Conservation (phyloP, 2,888 invertebrate species). For the Entomobrya multifasciata region DNA sequence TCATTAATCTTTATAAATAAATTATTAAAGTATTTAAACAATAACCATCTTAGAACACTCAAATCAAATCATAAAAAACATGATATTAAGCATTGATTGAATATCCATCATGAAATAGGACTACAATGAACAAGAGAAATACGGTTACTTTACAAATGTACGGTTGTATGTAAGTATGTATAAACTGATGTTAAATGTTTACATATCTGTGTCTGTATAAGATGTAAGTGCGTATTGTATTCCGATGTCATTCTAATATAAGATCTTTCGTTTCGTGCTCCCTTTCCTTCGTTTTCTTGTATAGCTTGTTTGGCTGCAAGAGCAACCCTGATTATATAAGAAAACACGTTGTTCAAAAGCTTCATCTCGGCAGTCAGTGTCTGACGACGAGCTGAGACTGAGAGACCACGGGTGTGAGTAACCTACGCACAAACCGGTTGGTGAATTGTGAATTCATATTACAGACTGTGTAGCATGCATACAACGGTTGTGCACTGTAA, state of each 20-base stretch:
- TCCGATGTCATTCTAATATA: background rate
- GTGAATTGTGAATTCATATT: too few relatives aligned
- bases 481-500: background rate
- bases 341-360: conserved; percentile 33
- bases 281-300: background rate
- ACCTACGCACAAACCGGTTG: background rate
- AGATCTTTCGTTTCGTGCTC: background rate
- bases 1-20: too few relatives aligned
- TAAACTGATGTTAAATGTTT: too few relatives aligned
- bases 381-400: conserved; percentile 46
- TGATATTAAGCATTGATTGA: too few relatives aligned
- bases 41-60: too few relatives aligned
- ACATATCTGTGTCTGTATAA: too few relatives aligned
- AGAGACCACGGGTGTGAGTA: conserved; percentile 35
- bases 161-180: too few relatives aligned
- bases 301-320: background rate
- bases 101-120: too few relatives aligned
- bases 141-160: too few relatives aligned
- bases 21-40: too few relatives aligned
- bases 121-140: too few relatives aligned
- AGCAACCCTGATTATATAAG: background rate
- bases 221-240: background rate
- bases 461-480: background rate
- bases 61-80: too few relatives aligned
- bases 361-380: conserved; percentile 52